Base-by-base conservation (phyloP, 2,113 vertebrate species). In the Dissostichus mawsoni region DNA sequence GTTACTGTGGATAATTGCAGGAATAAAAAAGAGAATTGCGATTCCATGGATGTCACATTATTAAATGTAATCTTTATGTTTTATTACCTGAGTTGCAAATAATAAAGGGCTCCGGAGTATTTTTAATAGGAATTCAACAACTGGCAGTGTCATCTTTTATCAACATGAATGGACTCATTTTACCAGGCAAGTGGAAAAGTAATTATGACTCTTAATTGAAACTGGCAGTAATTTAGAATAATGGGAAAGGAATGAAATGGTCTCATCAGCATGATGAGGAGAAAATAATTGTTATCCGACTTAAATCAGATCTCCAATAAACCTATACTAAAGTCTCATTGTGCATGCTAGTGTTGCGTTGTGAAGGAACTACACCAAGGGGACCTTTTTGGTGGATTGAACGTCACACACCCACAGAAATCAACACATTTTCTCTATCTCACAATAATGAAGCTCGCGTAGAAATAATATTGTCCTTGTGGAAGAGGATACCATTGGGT, bases 191-290 rank as follows among this genome's bases (percentile, higher is more conserved):
- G 82, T 78, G 81, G 72, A 67, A 92, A 92, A 83, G 89, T 90
- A 92, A 93, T 92, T 89, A 90, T 89, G 84, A 77, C 59, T 87
- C 76, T 74, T 92, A 92, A 92, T 90, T 88, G 84, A 89, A 92
- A 90, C 68, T 82, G 83, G 72, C 82, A 86, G 82, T 82, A 79
- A 90, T 83, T 87, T 86, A 84, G 65, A 74, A 66, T 69, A 29
- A 73, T 47, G 56, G 62, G 80, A 82, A 29, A 23, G 71, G 66
- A 51, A 45, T 76, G 33, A 71, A 82, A 82, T 75, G 29, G 79
- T 80, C 74, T 81, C 64, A 17, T 71, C 84, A 75, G 70, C 73
- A 55, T 57, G 70, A 79, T 51, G 90, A 84, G 66, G 78, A 75
- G 44, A 77, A 88, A 88, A 81, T 61, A 83, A 81, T 70, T 62